Evolutionary conservation across 2,113 vertebrate genomes (phyloP).

Genomic region (Spheniscus mendiculus): DNA sequence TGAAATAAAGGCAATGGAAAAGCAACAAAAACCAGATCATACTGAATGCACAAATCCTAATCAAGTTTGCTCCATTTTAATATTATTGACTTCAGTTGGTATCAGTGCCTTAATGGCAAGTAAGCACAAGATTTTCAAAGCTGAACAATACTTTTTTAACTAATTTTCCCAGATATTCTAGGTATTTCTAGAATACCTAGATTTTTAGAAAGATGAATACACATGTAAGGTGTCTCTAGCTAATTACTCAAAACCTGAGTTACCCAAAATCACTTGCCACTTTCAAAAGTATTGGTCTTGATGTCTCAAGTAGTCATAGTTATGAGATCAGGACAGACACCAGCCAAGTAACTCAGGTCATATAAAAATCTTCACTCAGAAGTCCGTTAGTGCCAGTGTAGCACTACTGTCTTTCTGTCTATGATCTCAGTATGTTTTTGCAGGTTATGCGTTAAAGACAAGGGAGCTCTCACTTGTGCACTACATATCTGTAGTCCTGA

Average conservation of each 20-base stretch:
- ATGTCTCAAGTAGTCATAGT: neutral
- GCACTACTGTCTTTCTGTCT: neutral
- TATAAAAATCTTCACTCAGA: neutral
- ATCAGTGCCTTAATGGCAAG: neutral
- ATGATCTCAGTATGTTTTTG: neutral
- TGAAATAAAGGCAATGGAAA: neutral
- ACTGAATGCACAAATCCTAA: neutral
- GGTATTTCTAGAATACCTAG: neutral
- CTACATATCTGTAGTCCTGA: neutral
- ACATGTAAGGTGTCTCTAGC: neutral
- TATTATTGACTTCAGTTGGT: neutral
- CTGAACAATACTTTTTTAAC: neutral
- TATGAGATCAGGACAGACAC: neutral
- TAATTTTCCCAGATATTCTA: neutral
- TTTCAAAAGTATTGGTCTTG: neutral
- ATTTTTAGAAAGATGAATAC: neutral
- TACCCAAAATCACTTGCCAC: neutral
- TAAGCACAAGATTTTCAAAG: neutral
- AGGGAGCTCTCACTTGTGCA: neutral
- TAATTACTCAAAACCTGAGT: neutral
- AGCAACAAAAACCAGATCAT: neutral
- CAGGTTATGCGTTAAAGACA: neutral
- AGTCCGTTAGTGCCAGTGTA: neutral
- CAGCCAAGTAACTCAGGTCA: neutral
- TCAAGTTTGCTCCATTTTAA: neutral